These are phyloP conservation scores for Cyanistes caeruleus DNA, from an alignment of 2,113 vertebrate genomes.

Conservation along the genomic window DNA sequence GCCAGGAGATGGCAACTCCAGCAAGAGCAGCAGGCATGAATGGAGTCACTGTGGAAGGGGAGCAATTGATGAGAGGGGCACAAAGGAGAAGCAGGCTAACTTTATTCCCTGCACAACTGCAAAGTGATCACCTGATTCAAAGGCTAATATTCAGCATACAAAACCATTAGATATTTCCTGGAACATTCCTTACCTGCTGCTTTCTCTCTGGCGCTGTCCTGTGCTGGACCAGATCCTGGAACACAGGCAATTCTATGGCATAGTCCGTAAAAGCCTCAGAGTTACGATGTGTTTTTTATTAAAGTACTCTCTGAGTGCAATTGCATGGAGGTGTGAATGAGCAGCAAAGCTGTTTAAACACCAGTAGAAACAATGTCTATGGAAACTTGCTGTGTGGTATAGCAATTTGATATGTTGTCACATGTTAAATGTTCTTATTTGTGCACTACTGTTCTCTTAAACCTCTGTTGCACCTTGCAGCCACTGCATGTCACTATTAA, in stretches of 20 bases:
- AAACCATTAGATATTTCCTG: neutral
- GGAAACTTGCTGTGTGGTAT: neutral
- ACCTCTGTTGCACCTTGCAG: constrained; percentile 5
- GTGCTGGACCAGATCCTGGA: neutral
- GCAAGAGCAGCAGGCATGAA: neutral
- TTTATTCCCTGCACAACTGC: neutral
- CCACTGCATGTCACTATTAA: constrained; percentile 44
- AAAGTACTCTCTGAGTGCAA: neutral
- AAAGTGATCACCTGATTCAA: neutral
- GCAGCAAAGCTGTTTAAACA: neutral
- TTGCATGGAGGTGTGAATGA: neutral
- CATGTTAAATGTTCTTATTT: neutral
- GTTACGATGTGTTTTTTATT: neutral
- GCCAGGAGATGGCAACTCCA: neutral
- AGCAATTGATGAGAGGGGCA: neutral
- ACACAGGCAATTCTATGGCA: rapidly evolving
- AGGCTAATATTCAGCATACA: neutral
- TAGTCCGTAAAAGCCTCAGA: neutral
- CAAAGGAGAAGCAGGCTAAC: neutral
- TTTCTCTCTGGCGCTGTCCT: neutral
- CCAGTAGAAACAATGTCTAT: neutral
- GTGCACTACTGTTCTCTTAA: neutral
- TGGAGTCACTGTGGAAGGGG: neutral
- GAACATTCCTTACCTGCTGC: neutral
- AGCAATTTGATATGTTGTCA: neutral